Evolutionary conservation across 2,113 vertebrate species (phyloP).

Genomic region (Cairina moschata): DNA sequence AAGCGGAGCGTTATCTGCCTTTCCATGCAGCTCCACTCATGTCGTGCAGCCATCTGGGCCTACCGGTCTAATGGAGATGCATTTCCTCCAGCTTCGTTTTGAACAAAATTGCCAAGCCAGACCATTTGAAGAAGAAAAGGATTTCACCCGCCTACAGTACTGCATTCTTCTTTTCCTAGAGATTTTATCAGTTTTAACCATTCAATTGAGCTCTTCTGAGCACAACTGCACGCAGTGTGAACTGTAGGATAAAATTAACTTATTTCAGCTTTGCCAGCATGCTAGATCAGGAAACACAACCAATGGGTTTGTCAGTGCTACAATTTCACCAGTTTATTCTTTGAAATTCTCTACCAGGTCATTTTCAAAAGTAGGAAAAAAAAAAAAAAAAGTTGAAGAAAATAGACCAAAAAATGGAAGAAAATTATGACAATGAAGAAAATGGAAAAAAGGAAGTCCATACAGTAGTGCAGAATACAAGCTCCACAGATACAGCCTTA

Average conservation of each 20-base stretch:
- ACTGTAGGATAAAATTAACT: neutral
- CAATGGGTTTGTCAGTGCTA: neutral
- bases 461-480: neutral
- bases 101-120: neutral
- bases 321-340: neutral
- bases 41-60: conserved; percentile 6
- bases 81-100: neutral
- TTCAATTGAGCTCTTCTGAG: neutral
- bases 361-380: neutral
- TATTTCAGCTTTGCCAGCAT: neutral
- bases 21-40: neutral
- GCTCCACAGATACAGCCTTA: neutral
- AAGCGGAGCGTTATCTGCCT: neutral
- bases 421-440: neutral
- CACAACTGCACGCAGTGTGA: neutral
- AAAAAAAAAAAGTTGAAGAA: neutral
- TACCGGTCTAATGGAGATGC: neutral
- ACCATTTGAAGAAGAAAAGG: neutral
- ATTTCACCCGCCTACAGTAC: neutral
- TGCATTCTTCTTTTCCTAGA: neutral
- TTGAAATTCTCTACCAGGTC: neutral
- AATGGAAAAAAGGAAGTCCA: neutral
- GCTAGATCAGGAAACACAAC: neutral
- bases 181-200: neutral
- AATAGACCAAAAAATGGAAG: neutral